These are phyloP conservation scores for Crenuchus spilurus DNA, from an alignment of 2,797 vertebrate genomes.

Conservation along the genomic window DNA sequence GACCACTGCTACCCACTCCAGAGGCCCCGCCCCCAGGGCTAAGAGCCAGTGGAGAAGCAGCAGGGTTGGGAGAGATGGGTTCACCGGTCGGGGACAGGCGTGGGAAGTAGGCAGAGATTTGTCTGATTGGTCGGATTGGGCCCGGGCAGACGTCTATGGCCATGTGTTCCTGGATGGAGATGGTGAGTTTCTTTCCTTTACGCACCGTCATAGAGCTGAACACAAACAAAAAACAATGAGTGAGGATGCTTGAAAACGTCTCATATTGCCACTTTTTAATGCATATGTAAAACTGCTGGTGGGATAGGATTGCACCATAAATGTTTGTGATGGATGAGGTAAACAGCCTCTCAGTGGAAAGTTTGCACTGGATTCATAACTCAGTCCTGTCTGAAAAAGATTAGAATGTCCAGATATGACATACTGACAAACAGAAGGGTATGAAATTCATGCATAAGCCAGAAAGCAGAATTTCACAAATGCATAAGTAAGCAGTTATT, in stretches of 20 bases:
- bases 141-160: constrained; percentile 66
- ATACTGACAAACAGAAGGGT: background rate
- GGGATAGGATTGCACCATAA: background rate
- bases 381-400: background rate
- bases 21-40: constrained; percentile 40
- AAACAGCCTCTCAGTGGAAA: background rate
- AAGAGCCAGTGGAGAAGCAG: constrained; percentile 22
- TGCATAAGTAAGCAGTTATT: too few species aligned
- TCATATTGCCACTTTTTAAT: background rate
- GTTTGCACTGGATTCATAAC: background rate
- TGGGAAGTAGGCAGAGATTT: constrained; percentile 67
- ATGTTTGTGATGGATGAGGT: background rate
- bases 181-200: constrained; percentile 52
- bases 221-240: background rate
- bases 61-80: constrained; percentile 24
- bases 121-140: constrained; percentile 65
- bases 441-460: background rate
- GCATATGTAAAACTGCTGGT: background rate
- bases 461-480: background rate
- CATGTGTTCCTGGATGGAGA: constrained; percentile 70
- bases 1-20: constrained; percentile 19
- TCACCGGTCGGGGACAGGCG: constrained; percentile 54
- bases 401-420: background rate
- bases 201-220: constrained; percentile 37
- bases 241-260: background rate